Evolutionary conservation across 2,113 vertebrate genomes (phyloP).

Genomic region (Callospermophilus lateralis): DNA sequence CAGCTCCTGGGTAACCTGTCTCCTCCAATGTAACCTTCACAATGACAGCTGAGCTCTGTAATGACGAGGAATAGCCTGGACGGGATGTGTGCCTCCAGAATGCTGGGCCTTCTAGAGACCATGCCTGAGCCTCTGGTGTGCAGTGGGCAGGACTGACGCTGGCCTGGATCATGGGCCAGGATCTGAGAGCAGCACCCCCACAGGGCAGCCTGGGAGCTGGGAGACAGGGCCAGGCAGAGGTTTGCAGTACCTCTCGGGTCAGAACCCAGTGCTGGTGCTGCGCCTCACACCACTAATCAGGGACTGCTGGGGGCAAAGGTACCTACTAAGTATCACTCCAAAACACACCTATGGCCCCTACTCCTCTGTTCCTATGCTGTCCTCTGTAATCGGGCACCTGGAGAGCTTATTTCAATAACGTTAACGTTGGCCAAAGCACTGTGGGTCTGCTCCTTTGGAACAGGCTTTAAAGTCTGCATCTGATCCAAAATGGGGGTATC

Average conservation of each 20-base stretch:
- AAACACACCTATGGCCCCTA: background rate
- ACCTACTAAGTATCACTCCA: background rate
- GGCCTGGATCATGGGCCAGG: background rate
- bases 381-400: background rate
- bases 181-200: background rate
- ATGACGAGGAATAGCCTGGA: background rate
- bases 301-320: background rate
- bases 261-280: background rate
- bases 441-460: background rate
- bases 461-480: background rate
- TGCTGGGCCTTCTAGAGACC: background rate
- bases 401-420: background rate
- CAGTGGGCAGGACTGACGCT: background rate
- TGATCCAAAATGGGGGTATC: background rate
- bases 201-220: background rate
- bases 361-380: background rate
- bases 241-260: background rate
- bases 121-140: background rate
- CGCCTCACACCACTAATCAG: background rate
- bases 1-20: background rate
- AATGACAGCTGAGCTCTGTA: background rate
- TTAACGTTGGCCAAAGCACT: background rate
- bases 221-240: background rate
- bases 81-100: background rate
- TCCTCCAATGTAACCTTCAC: background rate